Evolutionary conservation across 2,888 invertebrate species (phyloP).

Genomic region (Pyralis farinalis): DNA sequence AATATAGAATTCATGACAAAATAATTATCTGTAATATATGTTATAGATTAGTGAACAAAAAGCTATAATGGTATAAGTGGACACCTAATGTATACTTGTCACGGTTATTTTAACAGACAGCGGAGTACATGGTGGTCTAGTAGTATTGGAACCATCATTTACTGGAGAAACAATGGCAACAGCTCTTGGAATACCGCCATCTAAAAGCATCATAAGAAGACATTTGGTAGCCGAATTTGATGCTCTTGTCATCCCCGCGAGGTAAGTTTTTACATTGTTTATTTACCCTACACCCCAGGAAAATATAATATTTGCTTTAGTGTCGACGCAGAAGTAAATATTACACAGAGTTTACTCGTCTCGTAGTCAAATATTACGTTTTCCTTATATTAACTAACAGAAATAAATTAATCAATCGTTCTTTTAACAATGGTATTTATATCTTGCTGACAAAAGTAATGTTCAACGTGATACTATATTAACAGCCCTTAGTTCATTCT

Average conservation of each 20-base stretch:
- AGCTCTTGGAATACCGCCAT: conserved; percentile 94
- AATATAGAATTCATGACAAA: no score
- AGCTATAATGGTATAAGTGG: no score
- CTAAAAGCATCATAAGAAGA: conserved; percentile 95
- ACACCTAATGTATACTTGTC: no score
- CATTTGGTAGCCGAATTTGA: conserved; percentile 96
- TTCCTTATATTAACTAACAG: conserved; percentile 17
- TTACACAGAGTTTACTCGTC: background rate
- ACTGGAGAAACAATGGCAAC: conserved; percentile 97
- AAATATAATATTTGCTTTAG: conserved; percentile 44
- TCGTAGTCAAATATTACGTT: conserved; percentile 36
- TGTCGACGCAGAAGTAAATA: background rate
- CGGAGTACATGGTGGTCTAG: conserved; percentile 96
- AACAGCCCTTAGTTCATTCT: conserved; percentile 1
- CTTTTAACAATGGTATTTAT: conserved; percentile 6
- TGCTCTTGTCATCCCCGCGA: conserved; percentile 94
- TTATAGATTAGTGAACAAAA: no score
- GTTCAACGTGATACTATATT: conserved; percentile 20
- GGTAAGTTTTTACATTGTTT: conserved; percentile 76
- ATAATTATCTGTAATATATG: no score
- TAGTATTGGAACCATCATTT: conserved; percentile 96
- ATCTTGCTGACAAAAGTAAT: conserved; percentile 25
- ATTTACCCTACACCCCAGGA: conserved; percentile 17
- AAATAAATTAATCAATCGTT: conserved; percentile 8
- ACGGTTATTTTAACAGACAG: conserved; percentile 83